phyloP scores from a whole-genome alignment of 2,113 vertebrate species.

The Brachyhypopomus gauderio region DNA sequence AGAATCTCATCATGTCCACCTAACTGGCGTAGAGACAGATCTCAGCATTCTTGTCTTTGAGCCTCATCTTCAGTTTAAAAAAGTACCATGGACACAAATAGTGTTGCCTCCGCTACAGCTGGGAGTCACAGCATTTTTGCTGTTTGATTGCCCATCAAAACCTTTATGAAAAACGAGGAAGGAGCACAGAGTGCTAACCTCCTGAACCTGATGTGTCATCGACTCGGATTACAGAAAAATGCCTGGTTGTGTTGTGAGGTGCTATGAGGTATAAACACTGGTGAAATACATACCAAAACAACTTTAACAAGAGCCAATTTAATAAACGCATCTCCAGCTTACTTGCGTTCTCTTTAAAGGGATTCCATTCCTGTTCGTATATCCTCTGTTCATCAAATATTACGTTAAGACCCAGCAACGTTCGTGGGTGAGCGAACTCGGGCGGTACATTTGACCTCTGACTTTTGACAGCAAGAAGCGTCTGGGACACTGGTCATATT shows the following conservation, averaged over 20 bases:
- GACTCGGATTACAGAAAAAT: constrained; percentile 71
- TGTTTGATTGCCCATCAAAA: constrained; percentile 63
- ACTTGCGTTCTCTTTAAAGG: constrained; percentile 57
- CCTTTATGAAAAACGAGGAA: constrained; percentile 63
- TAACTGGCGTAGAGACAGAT: not conserved
- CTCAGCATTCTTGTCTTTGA: constrained; percentile 1
- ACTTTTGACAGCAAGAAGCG: constrained; percentile 74
- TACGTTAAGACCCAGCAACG: constrained; percentile 83
- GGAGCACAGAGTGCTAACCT: constrained; percentile 58
- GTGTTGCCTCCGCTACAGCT: constrained; percentile 23
- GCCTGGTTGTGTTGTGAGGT: constrained; percentile 55
- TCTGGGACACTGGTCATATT: constrained; percentile 79
- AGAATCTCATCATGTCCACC: constrained; percentile 1
- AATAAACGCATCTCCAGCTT: constrained; percentile 58
- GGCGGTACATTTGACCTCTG: constrained; percentile 76
- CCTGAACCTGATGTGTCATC: constrained; percentile 69
- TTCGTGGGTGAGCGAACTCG: constrained; percentile 79
- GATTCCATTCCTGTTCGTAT: constrained; percentile 59
- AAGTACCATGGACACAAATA: constrained; percentile 28
- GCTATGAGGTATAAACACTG: constrained; percentile 72
- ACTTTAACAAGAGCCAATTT: constrained; percentile 66
- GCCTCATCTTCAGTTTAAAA: not conserved
- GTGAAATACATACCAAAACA: constrained; percentile 72
- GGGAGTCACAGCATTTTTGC: constrained; percentile 29
- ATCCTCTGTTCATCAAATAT: constrained; percentile 69